Evolutionary conservation across 2,113 vertebrate genomes (phyloP).

Genomic region (Cyprinodon brontotheroides): DNA sequence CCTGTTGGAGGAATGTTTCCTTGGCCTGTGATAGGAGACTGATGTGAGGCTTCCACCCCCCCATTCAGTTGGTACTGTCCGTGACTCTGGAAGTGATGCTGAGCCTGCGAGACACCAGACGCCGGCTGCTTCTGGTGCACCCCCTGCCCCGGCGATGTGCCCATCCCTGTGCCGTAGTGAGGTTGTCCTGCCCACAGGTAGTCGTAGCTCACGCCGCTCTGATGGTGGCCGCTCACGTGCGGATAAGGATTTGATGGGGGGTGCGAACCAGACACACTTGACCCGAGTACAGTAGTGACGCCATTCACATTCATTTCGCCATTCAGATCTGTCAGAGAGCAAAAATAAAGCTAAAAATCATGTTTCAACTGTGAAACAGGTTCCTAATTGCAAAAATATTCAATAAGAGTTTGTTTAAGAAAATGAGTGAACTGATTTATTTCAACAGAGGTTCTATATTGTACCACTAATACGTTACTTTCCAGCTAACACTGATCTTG

Average conservation of each 20-base stretch:
- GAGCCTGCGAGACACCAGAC: conserved; percentile 70
- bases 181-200: conserved; percentile 92
- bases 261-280: conserved; percentile 87
- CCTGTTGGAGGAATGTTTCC: conserved; percentile 77
- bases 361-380: neutral
- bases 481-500: no score
- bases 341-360: conserved; percentile 5
- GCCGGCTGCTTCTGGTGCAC: conserved; percentile 87
- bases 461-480: no score
- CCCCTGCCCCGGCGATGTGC: conserved; percentile 70
- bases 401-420: neutral
- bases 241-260: conserved; percentile 82
- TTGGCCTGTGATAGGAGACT: conserved; percentile 75
- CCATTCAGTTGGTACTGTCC: conserved; percentile 90
- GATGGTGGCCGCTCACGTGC: conserved; percentile 83
- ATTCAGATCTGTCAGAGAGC: conserved; percentile 85
- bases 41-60: conserved; percentile 77
- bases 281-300: conserved; percentile 93
- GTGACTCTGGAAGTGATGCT: conserved; percentile 83
- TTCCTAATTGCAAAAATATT: neutral
- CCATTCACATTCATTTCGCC: conserved; percentile 97
- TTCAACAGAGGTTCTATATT: no score
- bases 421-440: neutral
- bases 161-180: conserved; percentile 81
- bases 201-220: conserved; percentile 84